Evolutionary conservation across 2,113 vertebrate genomes (phyloP).

Genomic region (Charina bottae): DNA sequence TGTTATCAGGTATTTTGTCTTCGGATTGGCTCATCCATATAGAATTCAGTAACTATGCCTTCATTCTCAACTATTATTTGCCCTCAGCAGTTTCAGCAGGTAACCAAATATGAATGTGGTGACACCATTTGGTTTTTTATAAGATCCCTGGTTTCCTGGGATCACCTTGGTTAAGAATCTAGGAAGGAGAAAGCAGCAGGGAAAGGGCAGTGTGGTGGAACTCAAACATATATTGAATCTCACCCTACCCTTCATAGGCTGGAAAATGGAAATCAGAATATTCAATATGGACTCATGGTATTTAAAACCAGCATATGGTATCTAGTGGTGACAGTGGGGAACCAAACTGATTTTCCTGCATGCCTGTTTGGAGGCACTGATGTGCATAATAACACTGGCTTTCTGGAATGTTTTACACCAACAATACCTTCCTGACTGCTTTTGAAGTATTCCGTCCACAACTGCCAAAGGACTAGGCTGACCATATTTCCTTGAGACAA

Average conservation of each 20-base stretch:
- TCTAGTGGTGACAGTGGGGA: neutral
- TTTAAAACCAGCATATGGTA: neutral
- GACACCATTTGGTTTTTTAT: neutral
- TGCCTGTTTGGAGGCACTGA: neutral
- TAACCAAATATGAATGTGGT: neutral
- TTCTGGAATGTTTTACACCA: constrained; percentile 35
- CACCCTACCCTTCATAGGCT: neutral
- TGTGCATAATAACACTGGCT: constrained; percentile 6
- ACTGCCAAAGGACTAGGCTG: too few relatives aligned
- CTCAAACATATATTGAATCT: neutral
- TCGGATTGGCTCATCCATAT: neutral
- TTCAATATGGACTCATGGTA: constrained; percentile 16
- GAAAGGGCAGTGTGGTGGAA: neutral
- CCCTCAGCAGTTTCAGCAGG: neutral
- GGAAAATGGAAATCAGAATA: neutral
- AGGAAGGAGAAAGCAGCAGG: neutral
- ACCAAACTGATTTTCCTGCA: constrained; percentile 21
- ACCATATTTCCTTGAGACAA: too few relatives aligned
- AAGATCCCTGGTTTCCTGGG: neutral
- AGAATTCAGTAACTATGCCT: neutral
- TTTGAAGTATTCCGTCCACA: constrained; percentile 48
- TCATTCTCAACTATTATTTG: neutral
- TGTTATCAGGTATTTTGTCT: neutral
- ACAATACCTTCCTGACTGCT: constrained; percentile 19
- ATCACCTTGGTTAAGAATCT: neutral